Conservation (phyloP, 30 jellyfish, hydroid and myxozoan genomes). For the Nemopilema nomurai region DNA sequence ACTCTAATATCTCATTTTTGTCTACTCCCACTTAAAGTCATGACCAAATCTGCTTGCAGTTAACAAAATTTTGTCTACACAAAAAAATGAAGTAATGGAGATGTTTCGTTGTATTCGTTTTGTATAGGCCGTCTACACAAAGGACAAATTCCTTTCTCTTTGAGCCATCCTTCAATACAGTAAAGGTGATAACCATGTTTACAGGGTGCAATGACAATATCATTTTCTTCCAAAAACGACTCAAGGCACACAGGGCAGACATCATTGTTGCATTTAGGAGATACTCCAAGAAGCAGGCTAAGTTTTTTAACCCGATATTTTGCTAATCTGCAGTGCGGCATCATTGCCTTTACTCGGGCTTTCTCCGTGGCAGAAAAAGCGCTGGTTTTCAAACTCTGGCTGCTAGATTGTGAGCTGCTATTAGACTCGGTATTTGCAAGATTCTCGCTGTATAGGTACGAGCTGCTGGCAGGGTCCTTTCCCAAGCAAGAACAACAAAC, state of each 20-base stretch:
- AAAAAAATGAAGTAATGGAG: constrained; percentile 23
- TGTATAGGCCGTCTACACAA: constrained; percentile 34
- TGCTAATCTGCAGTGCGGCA: constrained; percentile 39
- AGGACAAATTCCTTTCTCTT: constrained; percentile 39
- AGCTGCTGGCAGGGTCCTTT: not conserved
- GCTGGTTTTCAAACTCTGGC: not conserved
- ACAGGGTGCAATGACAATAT: constrained; percentile 43
- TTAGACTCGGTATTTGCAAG: constrained; percentile 5
- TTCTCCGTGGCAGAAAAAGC: constrained; percentile 8
- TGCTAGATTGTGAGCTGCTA: not conserved
- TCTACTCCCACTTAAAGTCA: no score
- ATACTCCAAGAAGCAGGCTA: not conserved
- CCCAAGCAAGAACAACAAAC: constrained; percentile 9
- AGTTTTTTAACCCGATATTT: not conserved
- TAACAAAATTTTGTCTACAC: not conserved
- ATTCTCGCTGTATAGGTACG: not conserved
- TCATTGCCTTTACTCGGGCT: constrained; percentile 17
- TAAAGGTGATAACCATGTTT: constrained; percentile 46
- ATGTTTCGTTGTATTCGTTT: constrained; percentile 24
- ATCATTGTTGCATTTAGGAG: constrained; percentile 42
- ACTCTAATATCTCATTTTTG: no score
- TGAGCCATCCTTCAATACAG: constrained; percentile 59
- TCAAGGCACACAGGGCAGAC: constrained; percentile 57
- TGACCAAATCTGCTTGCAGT: no score
- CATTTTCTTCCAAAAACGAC: constrained; percentile 2